A percentile compares a stretch with the other conserved stretches of the same genome.
phyloP scores from a whole-genome alignment of 2,888 invertebrate genomes.

The Stenchaetothrips biformis region DNA sequence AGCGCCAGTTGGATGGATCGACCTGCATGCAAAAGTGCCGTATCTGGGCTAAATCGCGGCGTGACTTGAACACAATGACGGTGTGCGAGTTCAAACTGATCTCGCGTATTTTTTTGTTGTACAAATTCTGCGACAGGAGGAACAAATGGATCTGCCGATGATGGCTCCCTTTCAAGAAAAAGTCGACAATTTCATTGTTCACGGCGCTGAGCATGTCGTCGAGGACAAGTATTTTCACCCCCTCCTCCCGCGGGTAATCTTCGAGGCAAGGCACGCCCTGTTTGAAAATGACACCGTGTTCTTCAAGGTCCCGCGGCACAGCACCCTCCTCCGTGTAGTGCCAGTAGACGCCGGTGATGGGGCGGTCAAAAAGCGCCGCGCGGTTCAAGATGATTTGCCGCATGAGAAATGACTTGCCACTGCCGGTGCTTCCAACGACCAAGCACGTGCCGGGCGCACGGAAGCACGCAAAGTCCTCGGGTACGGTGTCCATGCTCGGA shows the following conservation, averaged over 20 bases:
- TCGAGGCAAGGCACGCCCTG: not conserved
- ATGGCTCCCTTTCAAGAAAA: not conserved
- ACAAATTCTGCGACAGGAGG: not conserved
- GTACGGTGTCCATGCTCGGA: not conserved
- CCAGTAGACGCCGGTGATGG: not conserved
- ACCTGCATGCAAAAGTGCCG: not conserved
- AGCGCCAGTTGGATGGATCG: not conserved
- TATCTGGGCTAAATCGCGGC: not conserved
- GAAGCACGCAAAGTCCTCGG: not conserved
- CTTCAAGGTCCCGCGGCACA: not conserved
- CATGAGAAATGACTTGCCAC: not conserved
- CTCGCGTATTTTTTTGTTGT: not conserved
- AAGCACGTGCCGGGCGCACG: not conserved
- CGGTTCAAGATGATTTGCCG: not conserved
- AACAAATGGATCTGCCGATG: not conserved
- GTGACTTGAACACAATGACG: not conserved
- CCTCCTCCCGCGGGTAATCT: not conserved
- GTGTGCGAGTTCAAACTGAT: not conserved
- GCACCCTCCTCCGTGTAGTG: not conserved
- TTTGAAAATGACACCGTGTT: not conserved
- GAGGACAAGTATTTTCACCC: not conserved
- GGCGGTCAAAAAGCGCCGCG: not conserved
- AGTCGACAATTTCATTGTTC: too few species aligned
- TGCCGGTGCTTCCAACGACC: not conserved
- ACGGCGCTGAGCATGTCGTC: not conserved